Percentiles rank a stretch among this genome's conserved stretches.
Evolutionary conservation across 1,140 invertebrate species (phyloP).

Genomic region (Sarcophaga peregrina): DNA sequence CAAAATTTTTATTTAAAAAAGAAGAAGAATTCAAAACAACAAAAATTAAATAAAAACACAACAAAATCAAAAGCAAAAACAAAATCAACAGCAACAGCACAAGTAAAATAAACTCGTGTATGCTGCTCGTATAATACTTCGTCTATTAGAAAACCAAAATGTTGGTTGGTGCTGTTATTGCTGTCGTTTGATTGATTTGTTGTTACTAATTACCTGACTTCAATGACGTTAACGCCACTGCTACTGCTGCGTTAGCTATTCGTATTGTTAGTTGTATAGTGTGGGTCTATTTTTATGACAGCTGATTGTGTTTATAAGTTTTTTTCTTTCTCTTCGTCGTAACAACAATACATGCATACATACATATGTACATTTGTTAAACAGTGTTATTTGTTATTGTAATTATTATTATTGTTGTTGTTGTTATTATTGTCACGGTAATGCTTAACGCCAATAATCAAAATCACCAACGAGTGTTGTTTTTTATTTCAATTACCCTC

Average conservation of each 20-base stretch:
- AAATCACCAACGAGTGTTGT: background rate
- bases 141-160: too few species aligned
- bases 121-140: too few species aligned
- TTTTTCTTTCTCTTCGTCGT: background rate
- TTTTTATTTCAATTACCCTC: too few species aligned
- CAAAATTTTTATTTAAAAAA: background rate
- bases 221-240: background rate
- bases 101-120: too few species aligned
- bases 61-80: background rate
- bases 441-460: background rate
- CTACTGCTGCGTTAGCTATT: background rate
- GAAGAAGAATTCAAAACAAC: background rate
- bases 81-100: too few species aligned
- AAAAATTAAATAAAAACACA: background rate
- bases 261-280: background rate
- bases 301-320: constrained; percentile 22
- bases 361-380: too few species aligned
- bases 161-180: background rate
- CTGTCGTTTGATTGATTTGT: background rate
- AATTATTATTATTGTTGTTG: background rate
- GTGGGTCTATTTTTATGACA: constrained; percentile 31
- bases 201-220: too few species aligned
- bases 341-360: background rate
- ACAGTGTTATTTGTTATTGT: background rate
- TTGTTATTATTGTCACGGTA: background rate